Evolutionary conservation across 1,140 invertebrate genomes (phyloP).

Genomic region (Camponotus vicinus): DNA sequence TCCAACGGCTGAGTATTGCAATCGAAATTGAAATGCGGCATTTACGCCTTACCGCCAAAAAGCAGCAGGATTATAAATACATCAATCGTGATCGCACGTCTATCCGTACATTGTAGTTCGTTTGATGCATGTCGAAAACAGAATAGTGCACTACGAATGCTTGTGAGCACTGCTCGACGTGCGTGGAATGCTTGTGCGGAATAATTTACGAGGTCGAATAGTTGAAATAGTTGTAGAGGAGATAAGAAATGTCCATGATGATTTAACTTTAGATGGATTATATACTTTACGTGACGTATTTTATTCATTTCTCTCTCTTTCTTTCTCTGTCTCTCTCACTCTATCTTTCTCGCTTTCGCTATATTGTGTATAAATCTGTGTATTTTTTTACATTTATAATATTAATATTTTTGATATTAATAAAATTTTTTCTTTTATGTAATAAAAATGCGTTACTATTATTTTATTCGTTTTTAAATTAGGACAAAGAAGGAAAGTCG

Average conservation of each 20-base stretch:
- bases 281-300: neutral
- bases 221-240: conserved; percentile 19
- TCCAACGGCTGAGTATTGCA: neutral
- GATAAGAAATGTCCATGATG: neutral
- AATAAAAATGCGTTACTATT: too few species aligned
- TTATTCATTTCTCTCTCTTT: neutral
- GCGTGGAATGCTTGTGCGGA: conserved; percentile 20
- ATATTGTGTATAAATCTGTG: too few species aligned
- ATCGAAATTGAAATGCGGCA: conserved; percentile 16
- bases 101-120: neutral
- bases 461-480: too few species aligned
- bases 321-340: too few species aligned
- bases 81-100: conserved; percentile 25
- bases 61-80: neutral
- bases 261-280: neutral
- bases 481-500: too few species aligned
- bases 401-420: too few species aligned
- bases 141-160: neutral
- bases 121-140: conserved; percentile 23
- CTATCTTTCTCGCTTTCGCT: too few species aligned
- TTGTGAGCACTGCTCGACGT: conserved; percentile 14
- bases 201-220: conserved; percentile 42
- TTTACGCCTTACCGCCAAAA: conserved; percentile 14
- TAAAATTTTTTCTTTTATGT: too few species aligned
- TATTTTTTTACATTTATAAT: too few species aligned